These are phyloP conservation scores for Notarius quadriscutis DNA, from an alignment of 2,113 vertebrate species.

Conservation along the genomic window DNA sequence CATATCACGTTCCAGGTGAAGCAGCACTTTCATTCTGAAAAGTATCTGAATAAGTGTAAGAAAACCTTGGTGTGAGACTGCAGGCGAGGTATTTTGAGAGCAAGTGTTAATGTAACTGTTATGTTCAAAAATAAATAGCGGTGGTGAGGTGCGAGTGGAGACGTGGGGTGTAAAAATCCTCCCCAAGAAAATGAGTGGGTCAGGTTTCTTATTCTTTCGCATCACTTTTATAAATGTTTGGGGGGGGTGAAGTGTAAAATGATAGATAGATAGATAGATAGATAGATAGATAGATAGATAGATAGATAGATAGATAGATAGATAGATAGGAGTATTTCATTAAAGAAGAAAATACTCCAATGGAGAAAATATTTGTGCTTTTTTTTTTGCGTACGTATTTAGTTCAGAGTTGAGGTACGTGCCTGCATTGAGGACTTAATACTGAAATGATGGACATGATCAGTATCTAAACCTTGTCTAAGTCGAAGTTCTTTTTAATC, in stretches of 20 bases:
- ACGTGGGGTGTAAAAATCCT: slow-evolving; percentile 53
- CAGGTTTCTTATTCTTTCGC: neutral
- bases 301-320: neutral
- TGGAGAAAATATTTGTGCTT: too few species aligned
- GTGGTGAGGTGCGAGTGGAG: slow-evolving; percentile 56
- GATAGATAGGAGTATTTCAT: neutral
- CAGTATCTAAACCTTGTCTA: neutral
- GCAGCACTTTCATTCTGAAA: slow-evolving; percentile 21
- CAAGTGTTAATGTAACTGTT: slow-evolving; percentile 65
- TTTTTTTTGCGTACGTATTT: too few species aligned
- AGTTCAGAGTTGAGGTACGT: too few species aligned
- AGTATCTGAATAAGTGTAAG: slow-evolving; percentile 43
- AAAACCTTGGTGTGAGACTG: slow-evolving; percentile 61
- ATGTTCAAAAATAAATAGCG: slow-evolving; percentile 60
- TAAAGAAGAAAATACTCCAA: neutral
- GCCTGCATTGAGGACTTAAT: neutral
- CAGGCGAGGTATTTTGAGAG: slow-evolving; percentile 68
- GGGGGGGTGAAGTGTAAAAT: neutral
- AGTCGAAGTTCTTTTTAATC: neutral
- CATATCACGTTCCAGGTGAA: neutral
- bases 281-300: neutral
- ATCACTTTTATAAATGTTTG: neutral
- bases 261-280: neutral
- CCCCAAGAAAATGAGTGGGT: slow-evolving; percentile 44
- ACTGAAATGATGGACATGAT: neutral